Evolutionary conservation across 2,888 invertebrate species (phyloP).

Genomic region (Blomia tropicalis): DNA sequence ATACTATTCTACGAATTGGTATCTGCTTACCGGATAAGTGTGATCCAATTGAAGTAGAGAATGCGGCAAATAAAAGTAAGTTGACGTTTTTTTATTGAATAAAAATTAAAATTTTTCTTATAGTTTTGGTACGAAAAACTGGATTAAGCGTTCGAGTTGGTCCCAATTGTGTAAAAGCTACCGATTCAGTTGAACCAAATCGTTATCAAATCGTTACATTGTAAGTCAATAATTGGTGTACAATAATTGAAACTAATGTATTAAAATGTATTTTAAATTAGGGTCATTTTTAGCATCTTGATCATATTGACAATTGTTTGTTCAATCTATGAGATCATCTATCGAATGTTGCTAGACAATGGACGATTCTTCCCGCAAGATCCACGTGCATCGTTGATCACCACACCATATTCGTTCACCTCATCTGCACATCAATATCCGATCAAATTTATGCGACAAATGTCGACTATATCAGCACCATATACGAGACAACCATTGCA

Average conservation of each 20-base stretch:
- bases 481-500: not conserved
- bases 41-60: not conserved
- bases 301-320: not conserved
- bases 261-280: not conserved
- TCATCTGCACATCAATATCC: not conserved
- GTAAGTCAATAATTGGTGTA: not conserved
- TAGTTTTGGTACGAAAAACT: constrained; percentile 16
- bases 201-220: not conserved
- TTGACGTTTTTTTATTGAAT: not conserved
- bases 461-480: not conserved
- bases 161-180: constrained; percentile 12
- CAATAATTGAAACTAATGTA: not conserved
- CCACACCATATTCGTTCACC: not conserved
- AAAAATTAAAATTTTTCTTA: not conserved
- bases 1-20: constrained; percentile 8
- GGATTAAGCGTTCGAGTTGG: constrained; percentile 4
- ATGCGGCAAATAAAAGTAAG: constrained; percentile 6
- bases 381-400: not conserved
- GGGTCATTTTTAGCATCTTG: not conserved
- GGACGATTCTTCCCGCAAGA: not conserved
- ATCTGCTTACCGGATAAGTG: constrained; percentile 12
- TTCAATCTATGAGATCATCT: not conserved
- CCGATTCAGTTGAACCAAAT: not conserved
- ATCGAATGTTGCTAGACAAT: constrained; percentile 1
- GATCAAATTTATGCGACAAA: not conserved